These are phyloP conservation scores for Phycodurus eques DNA, from an alignment of 2,113 vertebrate genomes.

Conservation along the genomic window DNA sequence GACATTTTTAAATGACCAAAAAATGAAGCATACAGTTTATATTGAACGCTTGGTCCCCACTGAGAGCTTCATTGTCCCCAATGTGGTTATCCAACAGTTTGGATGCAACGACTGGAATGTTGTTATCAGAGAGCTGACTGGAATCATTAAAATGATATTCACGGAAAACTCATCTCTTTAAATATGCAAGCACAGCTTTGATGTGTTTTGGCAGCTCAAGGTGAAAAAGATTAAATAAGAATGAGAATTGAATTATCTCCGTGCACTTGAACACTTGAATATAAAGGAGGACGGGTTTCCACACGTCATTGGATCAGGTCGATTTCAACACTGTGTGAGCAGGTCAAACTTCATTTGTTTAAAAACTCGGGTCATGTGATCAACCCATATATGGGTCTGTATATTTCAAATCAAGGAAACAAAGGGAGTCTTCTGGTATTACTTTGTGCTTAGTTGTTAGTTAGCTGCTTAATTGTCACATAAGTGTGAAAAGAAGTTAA, in stretches of 20 bases:
- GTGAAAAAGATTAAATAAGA: conserved; percentile 18
- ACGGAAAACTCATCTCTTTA: neutral
- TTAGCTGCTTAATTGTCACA: no score
- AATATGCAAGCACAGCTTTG: conserved; percentile 1
- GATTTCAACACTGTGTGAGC: conserved; percentile 22
- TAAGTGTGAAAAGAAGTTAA: no score
- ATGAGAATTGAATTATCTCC: conserved; percentile 13
- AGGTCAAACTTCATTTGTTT: conserved; percentile 18
- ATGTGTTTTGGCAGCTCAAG: conserved; percentile 25
- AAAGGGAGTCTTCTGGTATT: no score
- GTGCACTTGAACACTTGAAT: conserved; percentile 37
- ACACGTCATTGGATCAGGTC: conserved; percentile 32
- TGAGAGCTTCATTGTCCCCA: no score
- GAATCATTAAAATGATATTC: neutral
- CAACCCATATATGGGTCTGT: neutral
- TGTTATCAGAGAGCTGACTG: neutral
- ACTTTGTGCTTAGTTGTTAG: no score
- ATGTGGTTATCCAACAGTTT: neutral
- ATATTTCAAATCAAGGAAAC: no score
- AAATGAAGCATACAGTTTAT: neutral
- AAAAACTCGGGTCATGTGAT: neutral
- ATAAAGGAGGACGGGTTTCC: conserved; percentile 29
- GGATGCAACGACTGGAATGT: neutral
- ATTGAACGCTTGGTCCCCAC: neutral
- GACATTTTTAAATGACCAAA: neutral